These are phyloP conservation scores for Neoarius graeffei DNA, from an alignment of 2,113 vertebrate genomes.

Conservation along the genomic window DNA sequence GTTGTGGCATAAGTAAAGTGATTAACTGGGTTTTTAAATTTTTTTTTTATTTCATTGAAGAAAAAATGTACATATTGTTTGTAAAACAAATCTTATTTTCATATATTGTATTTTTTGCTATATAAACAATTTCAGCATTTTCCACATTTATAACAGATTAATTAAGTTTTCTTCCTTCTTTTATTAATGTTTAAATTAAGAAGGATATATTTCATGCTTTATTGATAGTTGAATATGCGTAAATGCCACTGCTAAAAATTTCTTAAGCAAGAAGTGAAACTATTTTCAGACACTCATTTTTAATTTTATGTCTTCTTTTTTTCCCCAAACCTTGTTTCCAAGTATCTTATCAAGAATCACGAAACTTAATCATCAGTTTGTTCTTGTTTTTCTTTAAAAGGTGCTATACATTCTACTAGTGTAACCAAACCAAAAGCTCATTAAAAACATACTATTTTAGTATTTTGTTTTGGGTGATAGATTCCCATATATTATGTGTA, in stretches of 20 bases:
- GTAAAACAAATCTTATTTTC: not conserved
- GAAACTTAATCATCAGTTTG: not conserved
- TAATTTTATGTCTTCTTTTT: not conserved
- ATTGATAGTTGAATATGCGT: not conserved
- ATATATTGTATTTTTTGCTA: not conserved
- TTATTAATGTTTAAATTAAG: not conserved
- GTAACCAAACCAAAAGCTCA: not conserved
- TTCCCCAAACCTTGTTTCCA: not conserved
- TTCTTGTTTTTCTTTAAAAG: not conserved
- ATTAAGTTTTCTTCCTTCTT: not conserved
- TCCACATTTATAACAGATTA: not conserved
- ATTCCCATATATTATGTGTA: not conserved
- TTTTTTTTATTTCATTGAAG: not conserved
- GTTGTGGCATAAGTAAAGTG: slow-evolving; percentile 61
- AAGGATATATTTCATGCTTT: not conserved
- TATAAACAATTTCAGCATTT: not conserved
- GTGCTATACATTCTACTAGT: not conserved
- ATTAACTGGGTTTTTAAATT: not conserved
- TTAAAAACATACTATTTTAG: not conserved
- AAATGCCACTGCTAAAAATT: not conserved
- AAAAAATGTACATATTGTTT: not conserved
- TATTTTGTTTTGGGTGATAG: not conserved
- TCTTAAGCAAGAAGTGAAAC: slow-evolving; percentile 36
- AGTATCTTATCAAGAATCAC: not conserved
- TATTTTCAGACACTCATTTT: not conserved